phyloP scores from a whole-genome alignment of 2,797 vertebrate genomes.

The Poeciliopsis turneri region DNA sequence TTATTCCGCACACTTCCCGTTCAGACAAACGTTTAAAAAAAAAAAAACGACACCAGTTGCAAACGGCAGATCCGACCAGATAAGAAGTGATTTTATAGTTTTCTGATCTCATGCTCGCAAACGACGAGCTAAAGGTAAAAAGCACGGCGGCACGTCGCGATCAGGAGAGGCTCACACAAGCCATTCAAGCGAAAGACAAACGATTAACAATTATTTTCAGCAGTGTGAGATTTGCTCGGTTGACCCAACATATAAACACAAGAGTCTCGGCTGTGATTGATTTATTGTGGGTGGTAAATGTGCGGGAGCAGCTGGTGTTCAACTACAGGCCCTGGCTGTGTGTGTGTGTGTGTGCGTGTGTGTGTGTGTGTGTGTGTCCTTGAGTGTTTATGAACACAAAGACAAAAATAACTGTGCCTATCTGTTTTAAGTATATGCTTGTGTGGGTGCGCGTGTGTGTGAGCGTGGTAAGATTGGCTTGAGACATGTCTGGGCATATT shows the following conservation, averaged over 20 bases:
- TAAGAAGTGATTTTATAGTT: not conserved
- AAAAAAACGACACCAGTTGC: not conserved
- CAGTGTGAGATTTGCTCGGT: not conserved
- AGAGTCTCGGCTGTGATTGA: conserved; percentile 21
- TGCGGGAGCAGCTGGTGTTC: conserved; percentile 38
- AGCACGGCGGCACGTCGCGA: not conserved
- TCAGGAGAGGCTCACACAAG: not conserved
- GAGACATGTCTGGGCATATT: conserved; percentile 70
- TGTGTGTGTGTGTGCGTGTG: not conserved
- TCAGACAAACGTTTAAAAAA: conserved; percentile 2
- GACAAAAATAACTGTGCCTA: not conserved
- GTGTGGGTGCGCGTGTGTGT: conserved; percentile 10
- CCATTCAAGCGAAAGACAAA: not conserved
- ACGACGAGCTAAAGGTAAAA: not conserved
- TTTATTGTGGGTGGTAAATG: conserved; percentile 57
- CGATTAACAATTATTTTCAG: not conserved
- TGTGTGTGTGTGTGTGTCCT: too few relatives aligned
- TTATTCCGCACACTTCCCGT: conserved; percentile 35
- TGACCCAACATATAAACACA: conserved; percentile 2
- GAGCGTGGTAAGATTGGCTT: conserved; percentile 10
- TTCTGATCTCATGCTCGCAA: not conserved
- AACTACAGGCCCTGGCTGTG: conserved; percentile 25
- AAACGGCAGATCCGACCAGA: conserved; percentile 13
- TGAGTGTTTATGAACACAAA: not conserved
- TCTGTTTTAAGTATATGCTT: conserved; percentile 6